Evolutionary conservation across 2,113 vertebrate genomes (phyloP).

Genomic region (Microtus oregoni): DNA sequence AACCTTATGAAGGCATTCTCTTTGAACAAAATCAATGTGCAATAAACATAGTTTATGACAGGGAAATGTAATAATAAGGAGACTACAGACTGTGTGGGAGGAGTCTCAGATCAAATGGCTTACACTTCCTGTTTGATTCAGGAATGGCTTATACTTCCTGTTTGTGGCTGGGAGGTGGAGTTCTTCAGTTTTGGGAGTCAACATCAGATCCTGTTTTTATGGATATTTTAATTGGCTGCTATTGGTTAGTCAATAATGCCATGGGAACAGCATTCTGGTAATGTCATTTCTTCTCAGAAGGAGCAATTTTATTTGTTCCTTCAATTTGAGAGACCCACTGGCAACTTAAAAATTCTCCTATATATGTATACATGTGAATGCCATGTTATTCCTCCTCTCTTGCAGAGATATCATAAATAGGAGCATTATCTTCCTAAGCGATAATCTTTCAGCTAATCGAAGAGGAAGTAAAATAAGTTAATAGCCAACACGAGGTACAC

Average conservation of each 20-base stretch:
- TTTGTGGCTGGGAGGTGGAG: background rate
- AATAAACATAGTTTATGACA: constrained; percentile 8
- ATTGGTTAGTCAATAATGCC: constrained; percentile 26
- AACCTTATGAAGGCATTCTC: background rate
- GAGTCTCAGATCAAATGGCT: background rate
- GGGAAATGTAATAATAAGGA: background rate
- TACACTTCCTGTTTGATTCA: background rate
- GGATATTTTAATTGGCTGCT: constrained; percentile 34
- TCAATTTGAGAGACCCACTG: constrained; percentile 12
- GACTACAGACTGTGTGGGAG: background rate
- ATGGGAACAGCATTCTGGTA: constrained; percentile 57
- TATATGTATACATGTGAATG: background rate
- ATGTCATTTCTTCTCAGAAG: constrained; percentile 2
- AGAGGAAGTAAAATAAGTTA: background rate
- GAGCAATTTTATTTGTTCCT: background rate
- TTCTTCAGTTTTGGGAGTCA: background rate
- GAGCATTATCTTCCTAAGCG: background rate
- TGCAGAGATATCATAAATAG: background rate
- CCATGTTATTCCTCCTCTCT: background rate
- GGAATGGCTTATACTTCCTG: background rate
- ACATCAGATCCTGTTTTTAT: constrained; percentile 62
- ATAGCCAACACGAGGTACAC: background rate
- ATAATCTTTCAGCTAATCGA: background rate
- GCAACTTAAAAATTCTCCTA: constrained; percentile 41
- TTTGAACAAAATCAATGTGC: background rate